Base-by-base conservation (phyloP, 2,888 invertebrate genomes). In the Falcaria lacertinaria region DNA sequence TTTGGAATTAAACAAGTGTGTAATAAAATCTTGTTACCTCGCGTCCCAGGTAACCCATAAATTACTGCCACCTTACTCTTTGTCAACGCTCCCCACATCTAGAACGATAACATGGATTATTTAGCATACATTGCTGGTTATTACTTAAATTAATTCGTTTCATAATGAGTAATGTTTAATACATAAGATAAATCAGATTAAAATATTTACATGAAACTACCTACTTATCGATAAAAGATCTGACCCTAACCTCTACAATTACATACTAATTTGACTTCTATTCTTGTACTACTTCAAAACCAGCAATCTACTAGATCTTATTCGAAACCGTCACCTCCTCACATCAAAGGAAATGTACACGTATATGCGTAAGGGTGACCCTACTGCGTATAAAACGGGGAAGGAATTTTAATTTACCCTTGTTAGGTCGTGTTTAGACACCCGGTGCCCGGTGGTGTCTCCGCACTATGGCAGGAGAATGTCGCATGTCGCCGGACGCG, bases 381-480 rank as follows among this genome's bases (percentile, higher is more conserved):
- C 62, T 53, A 50, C 58, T 60, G 55, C 60, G 63, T 64, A 72
- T 70, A 69, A 74, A 75, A 68, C 64, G 65, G 54, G 52, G 45
- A 54, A 72, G 75, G 83, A 84, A 83, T 83, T 83, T 83, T 83
- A 82, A 83, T 84, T 77, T 74, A 74, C 71, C 74, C 80, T 83
- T 73, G 83, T 83, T 82, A 80, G 72, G 64, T 61, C 61, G 59
- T 65, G 68, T 69, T 64, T 47, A 47, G 56, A 53, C 57, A 52
- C 48, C 50, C n/a, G n/a, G n/a, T n/a, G n/a, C n/a, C 53, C 46
- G 44, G 44, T 47, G 39, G 43, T 42, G 43, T 57, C 57, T 52
- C 48, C 64, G 59, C 57, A 54, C 55, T 54, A 51, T 56, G 47
- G 44, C 64, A 60, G 25, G 2, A 35, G 35, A 35, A 36, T 36